A percentile compares a stretch with the other conserved stretches of the same genome.
Evolutionary conservation across 2,113 vertebrate genomes (phyloP).

Genomic region (Oceanodroma tethys): DNA sequence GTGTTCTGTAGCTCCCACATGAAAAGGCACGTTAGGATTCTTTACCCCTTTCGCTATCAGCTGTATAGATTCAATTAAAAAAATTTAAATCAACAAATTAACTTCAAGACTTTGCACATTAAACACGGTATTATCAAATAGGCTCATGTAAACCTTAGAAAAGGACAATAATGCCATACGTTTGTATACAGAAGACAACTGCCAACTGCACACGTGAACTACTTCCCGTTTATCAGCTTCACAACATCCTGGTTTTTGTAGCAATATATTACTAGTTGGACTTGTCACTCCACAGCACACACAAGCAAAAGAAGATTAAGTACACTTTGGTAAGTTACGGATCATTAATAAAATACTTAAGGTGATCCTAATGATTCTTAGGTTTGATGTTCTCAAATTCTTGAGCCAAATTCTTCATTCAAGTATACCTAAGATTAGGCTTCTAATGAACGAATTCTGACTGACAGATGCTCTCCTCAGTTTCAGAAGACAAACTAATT

Average conservation of each 20-base stretch:
- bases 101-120: background rate
- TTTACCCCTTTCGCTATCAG: slow-evolving; percentile 82
- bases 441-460: background rate
- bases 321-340: background rate
- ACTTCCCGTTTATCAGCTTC: background rate
- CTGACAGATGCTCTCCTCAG: background rate
- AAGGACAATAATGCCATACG: background rate
- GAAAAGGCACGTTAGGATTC: slow-evolving; percentile 59
- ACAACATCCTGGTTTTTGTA: background rate
- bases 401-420: background rate
- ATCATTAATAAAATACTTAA: background rate
- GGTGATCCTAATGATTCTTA: background rate
- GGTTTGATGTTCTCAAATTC: background rate
- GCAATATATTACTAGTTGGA: background rate
- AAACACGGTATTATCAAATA: background rate
- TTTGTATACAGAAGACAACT: background rate
- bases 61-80: slow-evolving; percentile 59
- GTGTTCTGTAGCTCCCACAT: slow-evolving; percentile 45
- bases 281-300: background rate
- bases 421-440: background rate
- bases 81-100: background rate
- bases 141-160: background rate
- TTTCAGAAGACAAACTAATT: background rate
- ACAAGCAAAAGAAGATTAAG: background rate
- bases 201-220: background rate